These are phyloP conservation scores for Macrocentrus cingulum DNA, from an alignment of 1,140 invertebrate species.

Conservation along the genomic window DNA sequence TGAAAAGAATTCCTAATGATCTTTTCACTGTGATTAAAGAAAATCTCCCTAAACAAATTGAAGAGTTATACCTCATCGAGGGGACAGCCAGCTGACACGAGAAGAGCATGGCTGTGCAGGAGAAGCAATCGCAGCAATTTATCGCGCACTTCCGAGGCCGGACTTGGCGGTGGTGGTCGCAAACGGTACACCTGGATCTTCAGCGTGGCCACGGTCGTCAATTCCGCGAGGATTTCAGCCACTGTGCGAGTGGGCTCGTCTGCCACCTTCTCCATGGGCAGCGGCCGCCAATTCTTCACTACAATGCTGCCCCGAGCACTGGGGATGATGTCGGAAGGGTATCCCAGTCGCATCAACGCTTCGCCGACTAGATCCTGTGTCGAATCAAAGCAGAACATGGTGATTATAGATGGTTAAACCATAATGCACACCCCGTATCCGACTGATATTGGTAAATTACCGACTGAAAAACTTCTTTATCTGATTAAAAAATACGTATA, in stretches of 20 bases:
- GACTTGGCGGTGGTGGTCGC: conserved; percentile 65
- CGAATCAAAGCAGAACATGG: conserved; percentile 29
- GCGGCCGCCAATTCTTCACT: conserved; percentile 91
- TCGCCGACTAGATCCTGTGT: conserved; percentile 66
- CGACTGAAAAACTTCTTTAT: too few relatives aligned
- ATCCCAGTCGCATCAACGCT: conserved; percentile 68
- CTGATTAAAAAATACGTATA: too few relatives aligned
- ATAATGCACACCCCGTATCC: too few relatives aligned
- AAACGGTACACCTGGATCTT: conserved; percentile 84
- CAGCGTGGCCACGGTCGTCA: conserved; percentile 87
- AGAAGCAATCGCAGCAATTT: conserved; percentile 86
- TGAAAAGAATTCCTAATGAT: too few relatives aligned
- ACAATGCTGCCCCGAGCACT: conserved; percentile 75
- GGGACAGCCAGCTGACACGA: conserved; percentile 86
- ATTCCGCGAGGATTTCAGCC: conserved; percentile 88
- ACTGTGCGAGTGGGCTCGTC: conserved; percentile 83
- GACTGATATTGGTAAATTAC: too few relatives aligned
- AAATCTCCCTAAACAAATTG: too few relatives aligned
- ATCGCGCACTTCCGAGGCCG: conserved; percentile 86
- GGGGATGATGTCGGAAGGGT: conserved; percentile 59
- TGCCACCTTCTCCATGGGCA: conserved; percentile 86
- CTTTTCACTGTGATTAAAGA: too few relatives aligned
- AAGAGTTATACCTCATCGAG: conserved; percentile 95
- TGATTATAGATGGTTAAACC: too few relatives aligned
- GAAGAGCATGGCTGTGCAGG: conserved; percentile 81